phyloP scores from a whole-genome alignment of 2,888 invertebrate genomes.

The Ischnus inquisitorius region DNA sequence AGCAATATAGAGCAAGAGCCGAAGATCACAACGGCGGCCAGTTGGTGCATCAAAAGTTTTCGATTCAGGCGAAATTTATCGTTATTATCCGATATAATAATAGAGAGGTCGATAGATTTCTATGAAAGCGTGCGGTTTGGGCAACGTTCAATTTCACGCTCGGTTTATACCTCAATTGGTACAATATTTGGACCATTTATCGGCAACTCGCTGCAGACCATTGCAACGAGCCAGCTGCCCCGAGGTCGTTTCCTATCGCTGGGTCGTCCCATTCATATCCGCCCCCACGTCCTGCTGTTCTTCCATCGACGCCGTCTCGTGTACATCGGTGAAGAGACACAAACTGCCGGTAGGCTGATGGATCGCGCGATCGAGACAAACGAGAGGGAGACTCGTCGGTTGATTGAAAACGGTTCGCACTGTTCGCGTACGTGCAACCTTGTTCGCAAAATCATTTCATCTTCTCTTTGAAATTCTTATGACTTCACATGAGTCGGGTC shows the following conservation, averaged over 20 bases:
- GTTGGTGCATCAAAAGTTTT: background rate
- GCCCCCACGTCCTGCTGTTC: slow-evolving; percentile 49
- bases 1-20: background rate
- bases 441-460: background rate
- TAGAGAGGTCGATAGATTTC: background rate
- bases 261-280: slow-evolving; percentile 56
- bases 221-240: slow-evolving; percentile 37
- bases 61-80: background rate
- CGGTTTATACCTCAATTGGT: slow-evolving; percentile 38
- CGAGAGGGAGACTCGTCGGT: slow-evolving; percentile 23
- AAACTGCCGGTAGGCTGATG: slow-evolving; percentile 35
- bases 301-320: background rate
- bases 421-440: background rate
- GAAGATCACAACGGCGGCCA: background rate
- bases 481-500: too few relatives aligned
- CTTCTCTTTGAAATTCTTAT: background rate
- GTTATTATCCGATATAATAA: background rate
- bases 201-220: slow-evolving; percentile 38
- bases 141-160: slow-evolving; percentile 41
- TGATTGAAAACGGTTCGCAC: slow-evolving; percentile 32
- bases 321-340: background rate
- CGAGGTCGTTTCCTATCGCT: slow-evolving; percentile 46
- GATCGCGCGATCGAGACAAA: slow-evolving; percentile 16
- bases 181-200: slow-evolving; percentile 54
- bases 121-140: background rate